These are phyloP conservation scores for Chelonia mydas DNA, from an alignment of 2,797 vertebrate species.

Conservation along the genomic window DNA sequence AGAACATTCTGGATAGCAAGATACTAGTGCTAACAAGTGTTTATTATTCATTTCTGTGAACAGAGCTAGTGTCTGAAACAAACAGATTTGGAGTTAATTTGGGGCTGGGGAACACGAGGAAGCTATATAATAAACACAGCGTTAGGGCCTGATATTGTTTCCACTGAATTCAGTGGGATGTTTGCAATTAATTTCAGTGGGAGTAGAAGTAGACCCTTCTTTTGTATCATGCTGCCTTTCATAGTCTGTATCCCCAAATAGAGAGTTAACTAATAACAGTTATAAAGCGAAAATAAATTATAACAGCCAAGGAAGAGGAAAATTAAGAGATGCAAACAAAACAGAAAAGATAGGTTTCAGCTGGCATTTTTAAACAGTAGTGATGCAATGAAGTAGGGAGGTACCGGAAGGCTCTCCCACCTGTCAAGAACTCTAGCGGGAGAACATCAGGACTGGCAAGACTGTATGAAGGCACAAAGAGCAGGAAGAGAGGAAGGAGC, in stretches of 20 bases:
- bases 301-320: neutral
- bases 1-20: neutral
- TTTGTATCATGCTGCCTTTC: neutral
- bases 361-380: neutral
- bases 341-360: neutral
- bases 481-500: neutral
- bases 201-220: neutral
- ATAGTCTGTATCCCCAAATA: neutral
- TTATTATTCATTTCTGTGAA: neutral
- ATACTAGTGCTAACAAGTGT: neutral
- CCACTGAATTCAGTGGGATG: neutral
- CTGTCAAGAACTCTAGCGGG: neutral
- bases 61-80: neutral
- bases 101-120: neutral
- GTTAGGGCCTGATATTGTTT: neutral
- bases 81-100: neutral
- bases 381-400: neutral
- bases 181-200: neutral
- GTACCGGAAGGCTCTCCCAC: neutral
- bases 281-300: neutral
- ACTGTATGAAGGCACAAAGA: fast-evolving
- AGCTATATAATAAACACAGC: neutral
- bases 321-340: neutral
- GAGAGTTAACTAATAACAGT: neutral
- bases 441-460: neutral